Evolutionary conservation across 2,888 invertebrate genomes (phyloP).

Genomic region (Dolomedes plantarius): DNA sequence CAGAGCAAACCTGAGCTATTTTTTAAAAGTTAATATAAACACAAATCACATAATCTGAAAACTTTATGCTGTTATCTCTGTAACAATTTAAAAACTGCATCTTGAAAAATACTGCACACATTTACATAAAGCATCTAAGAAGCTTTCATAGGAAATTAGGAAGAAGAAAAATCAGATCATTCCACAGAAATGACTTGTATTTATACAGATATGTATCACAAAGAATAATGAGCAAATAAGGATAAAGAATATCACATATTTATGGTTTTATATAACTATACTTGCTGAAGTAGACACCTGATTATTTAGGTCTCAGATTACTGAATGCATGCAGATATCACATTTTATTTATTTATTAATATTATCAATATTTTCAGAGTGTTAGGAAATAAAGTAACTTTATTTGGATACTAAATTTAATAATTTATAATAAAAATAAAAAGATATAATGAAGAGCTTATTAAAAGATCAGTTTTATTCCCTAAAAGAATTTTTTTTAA

Average conservation of each 20-base stretch:
- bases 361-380: no score
- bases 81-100: not conserved
- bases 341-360: no score
- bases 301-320: not conserved
- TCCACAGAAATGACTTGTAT: not conserved
- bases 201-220: not conserved
- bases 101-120: not conserved
- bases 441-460: no score
- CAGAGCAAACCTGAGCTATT: not conserved
- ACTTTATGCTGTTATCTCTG: not conserved
- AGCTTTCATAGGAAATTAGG: not conserved
- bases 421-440: no score
- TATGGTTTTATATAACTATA: not conserved
- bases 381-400: no score
- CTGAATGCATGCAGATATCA: no score
- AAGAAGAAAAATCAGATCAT: not conserved
- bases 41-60: not conserved
- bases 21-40: not conserved
- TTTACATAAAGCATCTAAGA: not conserved
- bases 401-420: no score
- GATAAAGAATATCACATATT: not conserved
- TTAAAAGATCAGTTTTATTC: no score
- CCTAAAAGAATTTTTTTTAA: no score
- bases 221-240: conserved; percentile 10
- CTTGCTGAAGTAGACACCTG: not conserved